These are phyloP conservation scores for Paradoxurus hermaphroditus DNA, from an alignment of 2,113 vertebrate genomes.

Conservation along the genomic window DNA sequence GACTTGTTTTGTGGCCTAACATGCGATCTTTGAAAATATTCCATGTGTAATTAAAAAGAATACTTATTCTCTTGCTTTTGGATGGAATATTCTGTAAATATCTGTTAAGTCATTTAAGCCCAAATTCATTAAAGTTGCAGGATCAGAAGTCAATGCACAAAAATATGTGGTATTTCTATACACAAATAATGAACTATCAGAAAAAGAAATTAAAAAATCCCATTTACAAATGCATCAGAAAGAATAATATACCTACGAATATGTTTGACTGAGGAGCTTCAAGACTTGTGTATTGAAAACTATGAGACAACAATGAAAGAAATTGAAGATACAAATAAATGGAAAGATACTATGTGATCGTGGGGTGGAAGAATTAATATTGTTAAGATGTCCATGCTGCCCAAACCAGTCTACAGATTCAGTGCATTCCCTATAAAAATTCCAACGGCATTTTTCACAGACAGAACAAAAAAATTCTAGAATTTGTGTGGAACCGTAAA, in stretches of 20 bases:
- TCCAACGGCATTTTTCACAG: not conserved
- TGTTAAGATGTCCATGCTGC: not conserved
- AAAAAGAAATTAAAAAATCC: not conserved
- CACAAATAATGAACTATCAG: not conserved
- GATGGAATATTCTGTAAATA: not conserved
- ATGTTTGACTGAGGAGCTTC: not conserved
- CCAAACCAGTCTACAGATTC: not conserved
- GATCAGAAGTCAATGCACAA: not conserved
- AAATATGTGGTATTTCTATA: not conserved
- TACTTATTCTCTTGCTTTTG: not conserved
- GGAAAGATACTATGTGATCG: not conserved
- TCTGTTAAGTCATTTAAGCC: not conserved
- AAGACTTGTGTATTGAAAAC: not conserved
- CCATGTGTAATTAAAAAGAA: not conserved
- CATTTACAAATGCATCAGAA: not conserved
- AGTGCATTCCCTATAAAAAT: not conserved
- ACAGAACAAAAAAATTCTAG: not conserved
- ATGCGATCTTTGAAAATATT: not conserved
- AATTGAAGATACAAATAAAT: not conserved
- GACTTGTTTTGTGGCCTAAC: not conserved
- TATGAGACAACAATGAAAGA: not conserved
- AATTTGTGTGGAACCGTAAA: not conserved
- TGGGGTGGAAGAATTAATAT: not conserved
- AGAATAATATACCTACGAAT: not conserved
- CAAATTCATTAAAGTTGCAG: not conserved